A percentile compares a stretch with the other conserved stretches of the same genome.
Evolutionary conservation across 2,888 invertebrate species (phyloP).

Genomic region (Gastrophysa polygoni): DNA sequence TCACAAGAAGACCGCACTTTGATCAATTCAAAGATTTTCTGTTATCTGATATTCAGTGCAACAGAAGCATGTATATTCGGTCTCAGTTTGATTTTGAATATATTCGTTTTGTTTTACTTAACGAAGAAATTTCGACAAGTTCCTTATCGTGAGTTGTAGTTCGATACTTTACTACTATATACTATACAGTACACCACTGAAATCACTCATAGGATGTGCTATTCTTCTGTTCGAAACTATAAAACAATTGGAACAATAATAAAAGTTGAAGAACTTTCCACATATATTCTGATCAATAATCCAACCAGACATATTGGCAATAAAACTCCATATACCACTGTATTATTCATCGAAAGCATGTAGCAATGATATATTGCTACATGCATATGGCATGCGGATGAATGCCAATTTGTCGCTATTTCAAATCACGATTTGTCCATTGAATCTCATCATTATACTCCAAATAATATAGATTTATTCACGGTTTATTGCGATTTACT

Average conservation of each 20-base stretch:
- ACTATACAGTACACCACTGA: too few species aligned
- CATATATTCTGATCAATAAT: background rate
- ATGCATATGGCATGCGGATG: conserved; percentile 8
- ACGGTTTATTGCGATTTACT: conserved; percentile 22
- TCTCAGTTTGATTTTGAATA: too few species aligned
- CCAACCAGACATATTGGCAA: background rate
- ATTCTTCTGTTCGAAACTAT: background rate
- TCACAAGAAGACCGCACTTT: too few species aligned
- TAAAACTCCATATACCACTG: conserved; percentile 7
- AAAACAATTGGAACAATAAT: background rate
- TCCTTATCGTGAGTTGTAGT: too few species aligned
- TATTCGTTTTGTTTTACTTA: too few species aligned
- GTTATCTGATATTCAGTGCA: too few species aligned
- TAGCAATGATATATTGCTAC: too few species aligned
- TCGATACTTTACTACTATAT: too few species aligned
- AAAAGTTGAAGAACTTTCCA: background rate
- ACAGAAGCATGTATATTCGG: too few species aligned
- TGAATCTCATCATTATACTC: conserved; percentile 25
- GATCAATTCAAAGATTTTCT: too few species aligned
- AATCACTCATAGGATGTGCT: too few species aligned
- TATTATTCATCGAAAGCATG: background rate
- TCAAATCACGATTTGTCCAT: conserved; percentile 18
- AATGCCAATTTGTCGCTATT: conserved; percentile 19
- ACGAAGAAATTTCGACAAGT: too few species aligned
- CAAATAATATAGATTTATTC: conserved; percentile 25